phyloP scores from a whole-genome alignment of 2,888 invertebrate genomes.

The Esperia sulphurella region DNA sequence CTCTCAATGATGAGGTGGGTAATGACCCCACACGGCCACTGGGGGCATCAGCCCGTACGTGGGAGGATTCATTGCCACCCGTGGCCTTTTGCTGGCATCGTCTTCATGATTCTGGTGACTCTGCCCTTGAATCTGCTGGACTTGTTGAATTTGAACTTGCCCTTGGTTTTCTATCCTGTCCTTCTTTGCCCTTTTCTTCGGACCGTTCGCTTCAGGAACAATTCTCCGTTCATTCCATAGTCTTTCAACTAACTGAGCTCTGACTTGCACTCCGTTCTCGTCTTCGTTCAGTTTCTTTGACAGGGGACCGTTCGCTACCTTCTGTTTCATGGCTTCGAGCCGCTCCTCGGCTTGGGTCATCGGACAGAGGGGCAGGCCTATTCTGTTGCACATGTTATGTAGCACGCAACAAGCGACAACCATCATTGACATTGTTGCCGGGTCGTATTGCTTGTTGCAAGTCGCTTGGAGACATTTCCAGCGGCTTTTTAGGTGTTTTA shows the following conservation, averaged over 20 bases:
- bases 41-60: constrained; percentile 52
- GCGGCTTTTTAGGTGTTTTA: constrained; percentile 62
- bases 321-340: constrained; percentile 65
- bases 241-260: constrained; percentile 44
- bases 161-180: constrained; percentile 22
- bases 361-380: constrained; percentile 40
- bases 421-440: constrained; percentile 51
- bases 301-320: constrained; percentile 60
- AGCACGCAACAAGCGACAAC: constrained; percentile 60
- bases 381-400: constrained; percentile 54
- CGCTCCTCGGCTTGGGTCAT: constrained; percentile 64
- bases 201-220: constrained; percentile 37
- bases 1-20: constrained; percentile 49
- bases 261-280: constrained; percentile 37
- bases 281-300: constrained; percentile 54
- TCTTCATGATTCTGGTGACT: constrained; percentile 24
- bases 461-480: constrained; percentile 69
- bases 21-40: constrained; percentile 51
- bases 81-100: constrained; percentile 54
- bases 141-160: constrained; percentile 26
- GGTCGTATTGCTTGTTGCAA: constrained; percentile 66
- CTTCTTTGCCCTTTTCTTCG: constrained; percentile 59
- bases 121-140: constrained; percentile 18
- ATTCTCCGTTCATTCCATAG: constrained; percentile 58
- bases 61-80: constrained; percentile 46